Evolutionary conservation across 1,140 invertebrate species (phyloP).

Genomic region (Neodiprion virginianus): DNA sequence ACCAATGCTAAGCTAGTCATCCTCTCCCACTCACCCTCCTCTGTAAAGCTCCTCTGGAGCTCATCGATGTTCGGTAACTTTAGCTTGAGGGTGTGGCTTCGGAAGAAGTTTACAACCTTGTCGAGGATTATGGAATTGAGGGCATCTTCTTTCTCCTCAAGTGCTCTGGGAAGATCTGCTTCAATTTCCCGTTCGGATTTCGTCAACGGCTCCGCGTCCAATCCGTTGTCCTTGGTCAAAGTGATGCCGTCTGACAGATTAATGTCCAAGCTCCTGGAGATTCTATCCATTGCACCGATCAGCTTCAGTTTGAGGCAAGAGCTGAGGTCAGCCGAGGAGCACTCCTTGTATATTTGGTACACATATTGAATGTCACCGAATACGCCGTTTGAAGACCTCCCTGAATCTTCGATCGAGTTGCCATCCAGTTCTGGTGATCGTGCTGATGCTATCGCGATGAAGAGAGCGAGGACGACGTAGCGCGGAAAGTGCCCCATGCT

Average conservation of each 20-base stretch:
- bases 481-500: slow-evolving; percentile 43
- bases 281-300: slow-evolving; percentile 73
- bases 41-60: slow-evolving; percentile 65
- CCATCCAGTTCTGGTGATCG: slow-evolving; percentile 59
- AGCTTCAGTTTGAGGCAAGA: slow-evolving; percentile 81
- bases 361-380: slow-evolving; percentile 64
- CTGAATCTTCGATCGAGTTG: slow-evolving; percentile 56
- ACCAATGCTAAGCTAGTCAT: too few relatives aligned
- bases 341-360: slow-evolving; percentile 77
- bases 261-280: slow-evolving; percentile 68
- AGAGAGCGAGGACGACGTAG: slow-evolving; percentile 48
- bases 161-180: slow-evolving; percentile 71
- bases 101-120: slow-evolving; percentile 75
- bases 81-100: slow-evolving; percentile 78
- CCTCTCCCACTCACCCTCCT: slow-evolving; percentile 54
- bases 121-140: slow-evolving; percentile 78
- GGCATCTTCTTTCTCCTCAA: slow-evolving; percentile 74
- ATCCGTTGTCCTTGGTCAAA: slow-evolving; percentile 68
- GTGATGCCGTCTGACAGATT: slow-evolving; percentile 74
- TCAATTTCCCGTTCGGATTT: slow-evolving; percentile 69
- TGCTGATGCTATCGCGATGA: slow-evolving; percentile 51
- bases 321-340: slow-evolving; percentile 71
- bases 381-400: slow-evolving; percentile 48
- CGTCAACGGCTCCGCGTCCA: slow-evolving; percentile 42
- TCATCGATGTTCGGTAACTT: slow-evolving; percentile 72